Conservation (phyloP, 2,888 invertebrate species). For the Leistus spinibarbis region DNA sequence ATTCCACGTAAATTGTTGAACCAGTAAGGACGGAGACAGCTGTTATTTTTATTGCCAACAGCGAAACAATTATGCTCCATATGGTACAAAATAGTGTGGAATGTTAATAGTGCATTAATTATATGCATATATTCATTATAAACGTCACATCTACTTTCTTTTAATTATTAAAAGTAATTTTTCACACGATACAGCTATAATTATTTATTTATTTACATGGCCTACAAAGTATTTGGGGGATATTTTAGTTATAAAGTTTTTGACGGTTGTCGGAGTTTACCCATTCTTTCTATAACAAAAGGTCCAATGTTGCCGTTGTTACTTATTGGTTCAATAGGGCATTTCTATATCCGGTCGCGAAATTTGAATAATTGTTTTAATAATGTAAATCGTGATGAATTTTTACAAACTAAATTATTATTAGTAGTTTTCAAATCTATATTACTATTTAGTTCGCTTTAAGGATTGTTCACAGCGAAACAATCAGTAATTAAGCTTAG, state of each 20-base stretch:
- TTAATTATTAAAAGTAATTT: neutral
- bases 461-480: too few relatives aligned
- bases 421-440: too few relatives aligned
- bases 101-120: conserved; percentile 7
- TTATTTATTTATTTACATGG: neutral
- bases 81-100: neutral
- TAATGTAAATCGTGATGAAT: too few relatives aligned
- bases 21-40: conserved; percentile 37
- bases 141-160: conserved; percentile 1
- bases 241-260: neutral
- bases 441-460: too few relatives aligned
- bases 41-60: conserved; percentile 30
- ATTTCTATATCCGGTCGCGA: too few relatives aligned
- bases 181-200: neutral
- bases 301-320: too few relatives aligned
- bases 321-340: too few relatives aligned
- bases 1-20: conserved; percentile 35
- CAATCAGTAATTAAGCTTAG: too few relatives aligned
- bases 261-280: neutral
- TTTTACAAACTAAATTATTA: too few relatives aligned
- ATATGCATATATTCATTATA: conserved; percentile 11
- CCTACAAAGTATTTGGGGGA: neutral
- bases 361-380: too few relatives aligned
- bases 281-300: neutral
- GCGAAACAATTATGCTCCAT: conserved; percentile 13